phyloP scores from a whole-genome alignment of 37 sponge, comb jelly and placozoan genomes.

The Aphrocallistes beatrix region DNA sequence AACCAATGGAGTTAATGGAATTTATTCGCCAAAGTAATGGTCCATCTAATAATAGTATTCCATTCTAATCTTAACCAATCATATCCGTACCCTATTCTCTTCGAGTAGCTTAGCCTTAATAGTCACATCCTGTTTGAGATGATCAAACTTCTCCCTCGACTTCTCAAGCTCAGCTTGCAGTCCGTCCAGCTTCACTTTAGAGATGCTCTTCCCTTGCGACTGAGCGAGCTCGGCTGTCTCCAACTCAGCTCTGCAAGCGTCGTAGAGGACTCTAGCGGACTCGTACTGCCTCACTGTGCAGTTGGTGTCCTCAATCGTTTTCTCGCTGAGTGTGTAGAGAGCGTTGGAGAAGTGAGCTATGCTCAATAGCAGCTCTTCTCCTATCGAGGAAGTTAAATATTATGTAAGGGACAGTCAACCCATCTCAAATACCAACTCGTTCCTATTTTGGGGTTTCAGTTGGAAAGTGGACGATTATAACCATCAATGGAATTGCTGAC shows the following conservation, averaged over 20 bases:
- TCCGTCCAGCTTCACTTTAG: slow-evolving; percentile 29
- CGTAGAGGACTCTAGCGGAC: slow-evolving; percentile 51
- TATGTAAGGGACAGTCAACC: not conserved
- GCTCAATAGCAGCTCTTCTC: slow-evolving; percentile 50
- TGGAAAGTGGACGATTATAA: no score
- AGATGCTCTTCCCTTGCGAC: slow-evolving; percentile 15
- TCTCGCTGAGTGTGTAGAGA: slow-evolving; percentile 55
- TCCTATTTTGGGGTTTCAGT: no score
- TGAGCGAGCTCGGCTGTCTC: slow-evolving; percentile 38
- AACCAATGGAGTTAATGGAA: no score
- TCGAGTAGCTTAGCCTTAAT: slow-evolving; percentile 81
- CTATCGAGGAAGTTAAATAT: not conserved
- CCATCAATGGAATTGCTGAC: no score
- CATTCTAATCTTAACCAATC: no score
- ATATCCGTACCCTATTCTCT: slow-evolving; percentile 80
- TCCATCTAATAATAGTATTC: no score
- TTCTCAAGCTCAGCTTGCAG: slow-evolving; percentile 52
- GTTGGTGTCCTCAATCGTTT: slow-evolving; percentile 86
- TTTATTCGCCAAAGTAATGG: no score
- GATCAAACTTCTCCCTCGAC: slow-evolving; percentile 57
- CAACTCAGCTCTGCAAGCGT: slow-evolving; percentile 66
- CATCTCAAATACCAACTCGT: no score
- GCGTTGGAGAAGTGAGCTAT: slow-evolving; percentile 43
- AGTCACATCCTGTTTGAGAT: slow-evolving; percentile 58
- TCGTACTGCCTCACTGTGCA: slow-evolving; percentile 72